A percentile compares a stretch with the other conserved stretches of the same genome.
These are phyloP conservation scores for Rhizomys pruinosus DNA, from an alignment of 2,113 vertebrate species.

Conservation along the genomic window DNA sequence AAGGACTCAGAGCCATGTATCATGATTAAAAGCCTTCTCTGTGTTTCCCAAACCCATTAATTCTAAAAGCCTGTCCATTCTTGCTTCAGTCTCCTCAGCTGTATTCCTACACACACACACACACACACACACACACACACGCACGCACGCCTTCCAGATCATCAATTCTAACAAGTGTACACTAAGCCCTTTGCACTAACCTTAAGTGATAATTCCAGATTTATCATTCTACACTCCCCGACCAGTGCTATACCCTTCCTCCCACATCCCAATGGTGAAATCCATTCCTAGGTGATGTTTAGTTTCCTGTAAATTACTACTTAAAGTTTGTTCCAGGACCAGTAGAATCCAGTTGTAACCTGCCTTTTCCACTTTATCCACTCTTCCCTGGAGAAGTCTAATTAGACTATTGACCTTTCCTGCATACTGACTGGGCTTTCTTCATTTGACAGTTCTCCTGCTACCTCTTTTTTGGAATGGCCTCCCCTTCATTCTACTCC, in stretches of 20 bases:
- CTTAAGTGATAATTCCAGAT: background rate
- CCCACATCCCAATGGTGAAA: background rate
- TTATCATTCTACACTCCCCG: background rate
- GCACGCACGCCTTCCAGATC: background rate
- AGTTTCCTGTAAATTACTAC: background rate
- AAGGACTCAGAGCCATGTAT: background rate
- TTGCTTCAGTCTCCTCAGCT: background rate
- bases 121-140: too few relatives aligned
- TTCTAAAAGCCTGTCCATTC: slow-evolving; percentile 31
- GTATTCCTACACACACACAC: too few relatives aligned
- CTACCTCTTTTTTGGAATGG: background rate
- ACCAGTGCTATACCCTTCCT: background rate
- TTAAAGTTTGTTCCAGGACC: background rate
- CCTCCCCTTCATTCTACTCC: background rate
- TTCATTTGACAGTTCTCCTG: background rate
- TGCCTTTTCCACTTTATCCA: background rate
- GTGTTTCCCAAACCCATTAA: background rate
- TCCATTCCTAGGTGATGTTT: background rate
- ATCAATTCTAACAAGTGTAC: background rate
- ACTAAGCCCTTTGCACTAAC: background rate
- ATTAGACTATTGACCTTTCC: background rate
- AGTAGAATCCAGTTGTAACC: background rate
- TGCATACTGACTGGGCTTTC: background rate
- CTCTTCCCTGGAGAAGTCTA: slow-evolving; percentile 20
- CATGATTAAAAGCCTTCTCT: background rate